Evolutionary conservation across 2,888 invertebrate genomes (phyloP), one percentile per base, ranked within the genome.

Genomic region (Crepidodera aurea): DNA sequence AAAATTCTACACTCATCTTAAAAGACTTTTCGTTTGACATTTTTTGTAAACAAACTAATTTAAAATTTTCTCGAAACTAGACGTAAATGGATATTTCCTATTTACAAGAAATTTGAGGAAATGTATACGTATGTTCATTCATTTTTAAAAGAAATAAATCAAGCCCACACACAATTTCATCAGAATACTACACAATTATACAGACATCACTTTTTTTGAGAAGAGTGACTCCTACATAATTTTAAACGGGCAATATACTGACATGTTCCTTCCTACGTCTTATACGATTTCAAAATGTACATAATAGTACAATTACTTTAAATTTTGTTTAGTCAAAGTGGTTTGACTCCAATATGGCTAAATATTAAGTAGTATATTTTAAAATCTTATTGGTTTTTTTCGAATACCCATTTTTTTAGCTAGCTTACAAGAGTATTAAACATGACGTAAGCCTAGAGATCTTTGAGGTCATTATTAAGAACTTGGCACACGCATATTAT

Each of bases 131-230:
- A 29, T 18, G 19, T 55, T 44, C 29, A 44, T n/a, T 13, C 27
- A 55, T 55, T 55, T 32, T 42, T 39, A 42, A 42, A 55, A 44
- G 42, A 27, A 32, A 19, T 44, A 44, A 29, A 44, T 44, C 44
- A 55, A 27, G 12, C 55, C 55, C 44, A 55, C 44, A 1, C 19
- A 18, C 19, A 55, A 13, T 18, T 22, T 44, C 19, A 19, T 39
- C 39, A 53, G 27, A 48, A 48, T 48, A 48, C 46, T 48, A 48
- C 48, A 48, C 27, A 42, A 39, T 12, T 48, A 29, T 48, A 25
- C 16, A 48, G 27, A 44, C 44, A 25, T n/a, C 22, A 22, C 22
- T 7, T 48, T 48, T n/a, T 48, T 48, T 4, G 48, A 27, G 27
- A 48, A 48, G 48, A 48, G 48, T 29, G 27, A 48, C 25, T 8